Conservation (phyloP, 2,797 vertebrate genomes). For the Telmatherina bonti region DNA sequence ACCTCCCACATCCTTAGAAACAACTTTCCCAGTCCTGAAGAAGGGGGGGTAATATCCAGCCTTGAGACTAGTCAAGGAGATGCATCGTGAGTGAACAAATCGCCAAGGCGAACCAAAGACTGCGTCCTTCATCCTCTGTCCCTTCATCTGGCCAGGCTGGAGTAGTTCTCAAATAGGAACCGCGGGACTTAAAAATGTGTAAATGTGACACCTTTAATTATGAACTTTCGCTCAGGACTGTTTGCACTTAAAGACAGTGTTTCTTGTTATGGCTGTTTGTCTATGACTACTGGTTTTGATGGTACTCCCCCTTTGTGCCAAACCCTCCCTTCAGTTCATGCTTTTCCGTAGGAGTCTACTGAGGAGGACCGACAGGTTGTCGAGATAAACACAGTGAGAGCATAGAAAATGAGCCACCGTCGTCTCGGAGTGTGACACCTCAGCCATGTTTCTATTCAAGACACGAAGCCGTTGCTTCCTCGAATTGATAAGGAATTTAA, state of each 20-base stretch:
- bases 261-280: constrained; percentile 31
- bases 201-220: constrained; percentile 15
- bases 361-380: constrained; percentile 8
- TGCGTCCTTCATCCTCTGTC: not conserved
- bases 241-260: constrained; percentile 38
- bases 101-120: constrained; percentile 20
- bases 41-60: not conserved
- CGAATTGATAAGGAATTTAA: constrained; percentile 13
- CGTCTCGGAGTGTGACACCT: not conserved
- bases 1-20: constrained; percentile 92
- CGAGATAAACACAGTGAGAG: constrained; percentile 5
- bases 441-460: constrained; percentile 8
- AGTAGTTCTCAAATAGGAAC: constrained; percentile 15
- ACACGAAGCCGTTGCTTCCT: constrained; percentile 25
- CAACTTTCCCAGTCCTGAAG: constrained; percentile 1
- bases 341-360: not conserved
- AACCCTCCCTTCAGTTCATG: constrained; percentile 15
- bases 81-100: constrained; percentile 11
- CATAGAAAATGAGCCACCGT: constrained; percentile 20
- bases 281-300: constrained; percentile 43
- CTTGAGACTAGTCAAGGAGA: constrained; percentile 7
- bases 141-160: constrained; percentile 7
- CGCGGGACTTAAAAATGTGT: constrained; percentile 9
- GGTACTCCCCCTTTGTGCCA: constrained; percentile 26
- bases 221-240: constrained; percentile 61